Conservation (phyloP, 2,113 vertebrate species). For the Oryctolagus cuniculus region mOryCun1.1 NC_091434.1:40054501-40055000, state of each 20-base stretch:
- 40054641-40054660: background rate
- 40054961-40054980: background rate
- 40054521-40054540: background rate
- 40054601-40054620: background rate
- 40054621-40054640: background rate
- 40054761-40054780: background rate
- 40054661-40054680: too few relatives aligned
- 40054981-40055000: background rate
- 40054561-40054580: background rate
- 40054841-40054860: background rate
- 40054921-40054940: background rate
- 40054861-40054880: background rate
- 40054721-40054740: background rate
- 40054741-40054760: background rate
- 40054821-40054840: background rate
- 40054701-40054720: background rate
- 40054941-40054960: background rate
- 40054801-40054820: background rate
- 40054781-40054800: background rate
- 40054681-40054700: background rate
- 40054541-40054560: background rate
- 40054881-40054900: background rate
- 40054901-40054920: background rate
- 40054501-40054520: background rate
- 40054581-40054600: background rate